Conservation (phyloP, 2,113 vertebrate genomes). For the Pavo muticus region DNA sequence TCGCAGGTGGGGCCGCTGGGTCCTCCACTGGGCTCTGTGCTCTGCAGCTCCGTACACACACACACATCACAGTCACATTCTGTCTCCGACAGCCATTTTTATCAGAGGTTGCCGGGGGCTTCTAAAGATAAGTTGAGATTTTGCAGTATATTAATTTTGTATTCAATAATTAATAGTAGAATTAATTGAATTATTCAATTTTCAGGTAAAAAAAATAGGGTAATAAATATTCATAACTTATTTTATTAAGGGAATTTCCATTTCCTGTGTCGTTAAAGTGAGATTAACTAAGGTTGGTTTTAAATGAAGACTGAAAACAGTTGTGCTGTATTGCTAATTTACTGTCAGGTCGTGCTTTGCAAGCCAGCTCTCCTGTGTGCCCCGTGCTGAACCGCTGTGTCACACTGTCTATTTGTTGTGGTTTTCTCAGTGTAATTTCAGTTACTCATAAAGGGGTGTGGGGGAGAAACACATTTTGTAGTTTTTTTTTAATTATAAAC, state of each 20-base stretch:
- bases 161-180: slow-evolving; percentile 93
- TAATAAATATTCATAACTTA: slow-evolving; percentile 96
- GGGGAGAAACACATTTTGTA: too few species aligned
- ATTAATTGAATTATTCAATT: slow-evolving; percentile 94
- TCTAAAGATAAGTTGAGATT: slow-evolving; percentile 56
- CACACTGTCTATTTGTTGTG: not conserved
- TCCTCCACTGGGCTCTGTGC: too few species aligned
- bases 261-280: slow-evolving; percentile 84
- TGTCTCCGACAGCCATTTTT: not conserved
- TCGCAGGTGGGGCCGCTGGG: too few species aligned
- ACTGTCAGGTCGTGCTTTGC: slow-evolving; percentile 34
- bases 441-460: not conserved
- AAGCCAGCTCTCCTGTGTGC: not conserved
- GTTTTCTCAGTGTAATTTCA: not conserved
- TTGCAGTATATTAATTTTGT: slow-evolving; percentile 88
- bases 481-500: not conserved
- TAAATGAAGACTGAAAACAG: slow-evolving; percentile 82
- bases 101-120: not conserved
- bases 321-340: slow-evolving; percentile 81
- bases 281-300: slow-evolving; percentile 81
- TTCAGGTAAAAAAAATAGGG: slow-evolving; percentile 86
- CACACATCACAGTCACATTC: accelerated
- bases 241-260: slow-evolving; percentile 86
- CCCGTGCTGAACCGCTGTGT: not conserved
- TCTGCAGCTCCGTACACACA: too few species aligned